Percentiles rank a stretch among this genome's conserved stretches.
Conservation (phyloP, 2,888 invertebrate genomes). For the Eupithecia pulchellata region DNA sequence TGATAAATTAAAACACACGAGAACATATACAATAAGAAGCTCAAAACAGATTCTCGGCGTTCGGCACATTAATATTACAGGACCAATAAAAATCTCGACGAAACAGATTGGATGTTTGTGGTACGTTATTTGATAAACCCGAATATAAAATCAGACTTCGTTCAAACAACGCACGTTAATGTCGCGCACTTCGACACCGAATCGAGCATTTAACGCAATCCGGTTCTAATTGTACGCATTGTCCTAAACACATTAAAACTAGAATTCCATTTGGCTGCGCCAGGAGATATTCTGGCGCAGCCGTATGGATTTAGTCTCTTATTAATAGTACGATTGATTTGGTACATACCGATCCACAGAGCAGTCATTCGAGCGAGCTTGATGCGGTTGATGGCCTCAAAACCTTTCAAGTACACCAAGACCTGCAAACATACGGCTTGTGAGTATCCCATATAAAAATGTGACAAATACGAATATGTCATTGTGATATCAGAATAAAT, state of each 20-base stretch:
- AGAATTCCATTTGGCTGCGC: not conserved
- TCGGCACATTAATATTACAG: not conserved
- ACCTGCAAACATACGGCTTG: conserved; percentile 84
- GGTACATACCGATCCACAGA: conserved; percentile 91
- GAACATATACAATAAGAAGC: not conserved
- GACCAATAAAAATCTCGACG: not conserved
- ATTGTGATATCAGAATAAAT: conserved; percentile 53
- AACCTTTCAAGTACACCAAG: conserved; percentile 97
- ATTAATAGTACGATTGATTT: not conserved
- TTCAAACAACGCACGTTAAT: conserved; percentile 47
- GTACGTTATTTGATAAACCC: conserved; percentile 16
- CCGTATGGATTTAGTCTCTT: too few relatives aligned
- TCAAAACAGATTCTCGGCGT: not conserved
- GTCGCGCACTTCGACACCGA: conserved; percentile 77
- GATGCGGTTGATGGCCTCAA: conserved; percentile 92
- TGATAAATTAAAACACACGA: not conserved
- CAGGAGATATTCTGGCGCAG: too few relatives aligned
- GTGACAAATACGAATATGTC: not conserved
- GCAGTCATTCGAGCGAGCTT: conserved; percentile 98
- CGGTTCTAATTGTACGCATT: conserved; percentile 76
- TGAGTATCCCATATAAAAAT: conserved; percentile 9
- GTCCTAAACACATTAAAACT: not conserved
- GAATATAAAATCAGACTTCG: conserved; percentile 6
- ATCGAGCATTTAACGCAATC: conserved; percentile 51
- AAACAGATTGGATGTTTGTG: conserved; percentile 13